Conservation (phyloP, 2,113 vertebrate species). For the Podocnemis expansa region DNA sequence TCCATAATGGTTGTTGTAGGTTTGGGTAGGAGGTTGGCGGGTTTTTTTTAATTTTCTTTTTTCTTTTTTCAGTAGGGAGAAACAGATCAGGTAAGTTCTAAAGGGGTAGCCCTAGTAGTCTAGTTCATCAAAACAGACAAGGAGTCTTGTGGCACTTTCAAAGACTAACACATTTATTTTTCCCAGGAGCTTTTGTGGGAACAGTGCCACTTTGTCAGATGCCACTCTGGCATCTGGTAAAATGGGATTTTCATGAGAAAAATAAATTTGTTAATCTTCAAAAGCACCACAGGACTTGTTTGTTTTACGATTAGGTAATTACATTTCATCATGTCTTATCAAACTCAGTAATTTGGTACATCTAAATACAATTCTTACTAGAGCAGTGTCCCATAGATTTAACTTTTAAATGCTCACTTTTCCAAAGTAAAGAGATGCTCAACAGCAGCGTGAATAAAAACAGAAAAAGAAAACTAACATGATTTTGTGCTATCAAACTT, state of each 20-base stretch:
- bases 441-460: background rate
- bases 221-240: too few relatives aligned
- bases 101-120: too few relatives aligned
- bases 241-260: too few relatives aligned
- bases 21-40: background rate
- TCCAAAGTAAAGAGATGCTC: background rate
- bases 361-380: background rate
- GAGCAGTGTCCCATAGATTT: background rate
- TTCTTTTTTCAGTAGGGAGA: background rate
- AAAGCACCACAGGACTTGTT: too few relatives aligned
- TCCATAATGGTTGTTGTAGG: background rate
- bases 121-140: too few relatives aligned
- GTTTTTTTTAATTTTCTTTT: background rate
- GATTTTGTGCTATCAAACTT: background rate
- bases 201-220: too few relatives aligned
- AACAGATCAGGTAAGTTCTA: too few relatives aligned
- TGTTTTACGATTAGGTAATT: too few relatives aligned
- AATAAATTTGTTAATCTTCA: too few relatives aligned
- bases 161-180: background rate
- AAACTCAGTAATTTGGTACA: background rate
- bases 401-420: background rate
- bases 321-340: background rate
- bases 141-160: too few relatives aligned
- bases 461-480: background rate
- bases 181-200: too few relatives aligned